Evolutionary conservation across 1,140 invertebrate species (phyloP).

Genomic region (Stenopsyche tienmushanensis): DNA sequence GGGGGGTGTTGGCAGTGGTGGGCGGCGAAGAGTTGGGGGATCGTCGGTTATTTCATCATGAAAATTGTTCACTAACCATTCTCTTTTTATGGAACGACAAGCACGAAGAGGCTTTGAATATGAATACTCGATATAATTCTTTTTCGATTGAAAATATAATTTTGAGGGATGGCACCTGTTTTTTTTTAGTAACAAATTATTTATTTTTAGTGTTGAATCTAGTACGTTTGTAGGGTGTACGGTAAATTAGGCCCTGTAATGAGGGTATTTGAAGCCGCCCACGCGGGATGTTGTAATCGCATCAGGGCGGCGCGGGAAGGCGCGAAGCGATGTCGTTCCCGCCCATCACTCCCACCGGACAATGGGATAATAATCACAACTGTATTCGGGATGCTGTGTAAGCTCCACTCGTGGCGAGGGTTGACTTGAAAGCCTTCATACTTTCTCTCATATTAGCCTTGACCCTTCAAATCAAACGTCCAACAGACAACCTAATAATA

Average conservation of each 20-base stretch:
- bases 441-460: too few relatives aligned
- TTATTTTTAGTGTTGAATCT: too few relatives aligned
- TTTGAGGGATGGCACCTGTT: too few relatives aligned
- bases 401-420: too few relatives aligned
- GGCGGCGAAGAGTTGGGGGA: not conserved
- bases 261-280: conserved; percentile 22
- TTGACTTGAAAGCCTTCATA: too few relatives aligned
- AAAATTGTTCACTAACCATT: conserved; percentile 10
- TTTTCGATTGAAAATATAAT: too few relatives aligned
- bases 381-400: too few relatives aligned
- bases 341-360: conserved; percentile 6
- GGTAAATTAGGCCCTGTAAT: conserved; percentile 25
- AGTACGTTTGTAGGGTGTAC: not conserved
- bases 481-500: too few relatives aligned
- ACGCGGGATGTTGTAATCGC: conserved; percentile 36
- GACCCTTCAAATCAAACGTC: too few relatives aligned
- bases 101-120: not conserved
- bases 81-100: conserved; percentile 5
- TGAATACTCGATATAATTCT: not conserved
- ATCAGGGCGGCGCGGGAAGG: conserved; percentile 21
- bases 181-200: too few relatives aligned
- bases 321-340: conserved; percentile 19
- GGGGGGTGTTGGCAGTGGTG: too few relatives aligned
- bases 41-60: not conserved
- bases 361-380: conserved; percentile 6